Base-by-base conservation (phyloP, 1,140 invertebrate genomes). In the Caenorhabditis briggsae region DNA sequence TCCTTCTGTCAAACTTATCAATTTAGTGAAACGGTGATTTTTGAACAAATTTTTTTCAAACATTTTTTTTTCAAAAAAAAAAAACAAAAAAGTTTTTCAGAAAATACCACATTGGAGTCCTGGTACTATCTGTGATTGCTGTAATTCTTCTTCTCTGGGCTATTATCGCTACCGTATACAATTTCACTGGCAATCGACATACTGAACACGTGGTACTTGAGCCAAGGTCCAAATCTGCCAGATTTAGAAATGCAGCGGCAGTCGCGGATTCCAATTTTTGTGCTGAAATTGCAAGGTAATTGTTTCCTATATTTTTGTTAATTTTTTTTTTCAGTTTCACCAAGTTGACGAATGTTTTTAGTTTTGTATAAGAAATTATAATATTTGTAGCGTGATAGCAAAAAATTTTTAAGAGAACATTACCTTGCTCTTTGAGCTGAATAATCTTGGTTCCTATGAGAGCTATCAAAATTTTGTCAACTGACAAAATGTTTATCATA, bases 61-160 rank as follows among this genome's bases (percentile, higher is more conserved):
- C 8, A 64, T 16, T 33, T 33, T 16, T 11, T 7, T 23, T 70
- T 33, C 33, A 33, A 33, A 33, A 1, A 33, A 33, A 33, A 33
- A 33, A 33, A 33, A 33, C 33, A 33, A 33, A 33, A 33, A 33
- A 33, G 33, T 33, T 33, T 33, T 78, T 14, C 70, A 78, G 70
- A 78, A 78, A 78, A 78, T 78, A 78, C 20, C 70, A 78, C 46
- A 50, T 78, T 53, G 70, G 46, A 11, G 20, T 78, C 6, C 70
- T 78, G 2, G 46, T 50, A 14, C 70, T 78, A 9, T 78, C 70
- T 9, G 46, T 78, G 3, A 7, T 50, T 16, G 70, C 46, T 11
- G 70, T 78, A 5, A 78, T 78, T 25, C 46, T 78, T 9, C 70
- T 78, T 11, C 46, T 78, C 16, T 78, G 70, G 70, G 70, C 70